phyloP scores from a whole-genome alignment of 2,888 invertebrate species.

The Meliscaeva auricollis region DNA sequence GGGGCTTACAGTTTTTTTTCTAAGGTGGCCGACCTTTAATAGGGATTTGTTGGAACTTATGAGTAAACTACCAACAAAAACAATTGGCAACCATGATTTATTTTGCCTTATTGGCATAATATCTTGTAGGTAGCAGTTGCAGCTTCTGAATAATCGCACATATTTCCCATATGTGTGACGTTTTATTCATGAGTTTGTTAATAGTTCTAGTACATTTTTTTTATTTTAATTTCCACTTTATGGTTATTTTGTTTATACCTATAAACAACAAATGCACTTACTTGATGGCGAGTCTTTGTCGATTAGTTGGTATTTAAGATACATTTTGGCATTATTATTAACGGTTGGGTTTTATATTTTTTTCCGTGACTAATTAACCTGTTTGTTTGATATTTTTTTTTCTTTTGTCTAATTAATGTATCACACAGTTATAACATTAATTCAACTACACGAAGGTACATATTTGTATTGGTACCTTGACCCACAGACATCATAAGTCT shows the following conservation, averaged over 20 bases:
- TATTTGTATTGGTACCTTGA: constrained; percentile 45
- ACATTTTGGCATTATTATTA: constrained; percentile 19
- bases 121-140: background rate
- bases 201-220: background rate
- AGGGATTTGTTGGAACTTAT: too few species aligned
- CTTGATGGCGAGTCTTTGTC: background rate
- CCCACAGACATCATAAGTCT: constrained; percentile 53
- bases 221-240: background rate
- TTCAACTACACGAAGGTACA: background rate
- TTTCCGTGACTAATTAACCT: constrained; percentile 60
- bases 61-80: too few species aligned
- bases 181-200: constrained; percentile 11
- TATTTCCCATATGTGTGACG: background rate
- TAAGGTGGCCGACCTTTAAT: too few species aligned
- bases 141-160: background rate
- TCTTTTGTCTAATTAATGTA: constrained; percentile 51
- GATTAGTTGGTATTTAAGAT: constrained; percentile 6
- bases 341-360: background rate
- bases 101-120: background rate
- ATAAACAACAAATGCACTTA: background rate
- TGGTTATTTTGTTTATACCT: background rate
- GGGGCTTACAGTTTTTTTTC: too few species aligned
- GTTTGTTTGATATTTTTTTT: constrained; percentile 32
- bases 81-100: background rate
- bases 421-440: constrained; percentile 28